phyloP scores from a whole-genome alignment of 2,888 invertebrate species.

The Eudasyphora cyanicolor region DNA sequence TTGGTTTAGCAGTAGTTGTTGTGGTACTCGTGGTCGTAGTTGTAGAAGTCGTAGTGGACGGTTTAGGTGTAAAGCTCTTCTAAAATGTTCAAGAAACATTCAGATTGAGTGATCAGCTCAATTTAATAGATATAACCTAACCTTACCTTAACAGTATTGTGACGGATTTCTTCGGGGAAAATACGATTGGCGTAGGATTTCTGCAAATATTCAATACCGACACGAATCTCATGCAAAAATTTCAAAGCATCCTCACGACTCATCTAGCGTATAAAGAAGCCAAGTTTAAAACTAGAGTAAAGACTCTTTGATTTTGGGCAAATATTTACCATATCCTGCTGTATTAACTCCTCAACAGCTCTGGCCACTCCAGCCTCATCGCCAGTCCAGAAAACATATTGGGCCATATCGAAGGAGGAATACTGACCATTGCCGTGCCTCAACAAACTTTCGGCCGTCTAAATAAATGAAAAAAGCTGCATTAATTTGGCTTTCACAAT shows the following conservation, averaged over 20 bases:
- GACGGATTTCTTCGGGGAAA: constrained; percentile 75
- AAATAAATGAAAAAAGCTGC: constrained; percentile 54
- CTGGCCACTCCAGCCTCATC: constrained; percentile 89
- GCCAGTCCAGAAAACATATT: constrained; percentile 91
- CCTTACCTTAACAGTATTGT: constrained; percentile 75
- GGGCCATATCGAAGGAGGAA: constrained; percentile 89
- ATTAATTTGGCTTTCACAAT: background rate
- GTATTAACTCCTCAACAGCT: constrained; percentile 88
- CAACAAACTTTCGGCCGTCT: constrained; percentile 80
- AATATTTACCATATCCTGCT: constrained; percentile 86
- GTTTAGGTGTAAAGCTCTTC: constrained; percentile 61
- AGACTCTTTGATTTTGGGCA: background rate
- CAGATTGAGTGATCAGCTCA: background rate
- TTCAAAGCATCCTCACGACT: constrained; percentile 87
- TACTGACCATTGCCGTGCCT: constrained; percentile 85
- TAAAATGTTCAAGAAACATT: too few relatives aligned
- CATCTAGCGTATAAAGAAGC: constrained; percentile 82
- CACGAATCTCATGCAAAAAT: constrained; percentile 88
- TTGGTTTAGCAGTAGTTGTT: constrained; percentile 73
- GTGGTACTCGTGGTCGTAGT: constrained; percentile 72
- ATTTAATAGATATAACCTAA: background rate
- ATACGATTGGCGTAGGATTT: constrained; percentile 79
- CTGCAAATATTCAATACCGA: constrained; percentile 87
- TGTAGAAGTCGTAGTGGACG: constrained; percentile 66
- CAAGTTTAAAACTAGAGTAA: background rate